Conservation (phyloP, 2,888 invertebrate genomes). For the Gonocerus acuteangulatus region DNA sequence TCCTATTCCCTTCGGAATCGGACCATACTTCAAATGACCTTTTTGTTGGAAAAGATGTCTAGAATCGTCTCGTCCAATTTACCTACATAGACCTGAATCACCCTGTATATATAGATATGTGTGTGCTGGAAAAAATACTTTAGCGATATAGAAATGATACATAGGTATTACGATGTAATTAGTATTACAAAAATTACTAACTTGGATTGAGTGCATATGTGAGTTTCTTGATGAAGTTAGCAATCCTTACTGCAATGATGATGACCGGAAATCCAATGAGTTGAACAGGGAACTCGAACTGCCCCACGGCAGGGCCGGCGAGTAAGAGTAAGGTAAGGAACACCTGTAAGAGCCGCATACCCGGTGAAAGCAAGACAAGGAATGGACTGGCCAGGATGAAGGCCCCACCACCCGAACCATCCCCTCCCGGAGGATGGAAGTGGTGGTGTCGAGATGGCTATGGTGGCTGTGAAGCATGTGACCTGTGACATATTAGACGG, state of each 20-base stretch:
- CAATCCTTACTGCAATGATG: slow-evolving; percentile 64
- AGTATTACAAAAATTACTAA: slow-evolving; percentile 45
- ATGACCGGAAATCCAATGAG: slow-evolving; percentile 77
- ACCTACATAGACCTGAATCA: no score
- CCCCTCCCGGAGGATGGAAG: neutral
- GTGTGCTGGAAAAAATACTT: no score
- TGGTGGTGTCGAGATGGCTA: neutral
- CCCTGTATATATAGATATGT: no score
- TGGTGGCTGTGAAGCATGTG: no score
- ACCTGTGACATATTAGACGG: no score
- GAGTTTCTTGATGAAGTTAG: slow-evolving; percentile 75
- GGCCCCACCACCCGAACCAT: neutral
- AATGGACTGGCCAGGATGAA: neutral
- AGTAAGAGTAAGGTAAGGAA: neutral
- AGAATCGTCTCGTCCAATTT: no score
- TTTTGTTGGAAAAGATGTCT: no score
- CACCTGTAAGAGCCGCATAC: slow-evolving; percentile 3
- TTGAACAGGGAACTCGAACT: slow-evolving; percentile 73
- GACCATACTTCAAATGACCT: no score
- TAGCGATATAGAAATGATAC: no score
- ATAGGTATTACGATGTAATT: no score
- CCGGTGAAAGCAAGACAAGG: neutral
- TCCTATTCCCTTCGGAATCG: no score
- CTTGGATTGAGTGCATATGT: slow-evolving; percentile 75
- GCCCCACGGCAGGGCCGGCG: slow-evolving; percentile 18